Percentiles rank a stretch among this genome's conserved stretches.
Evolutionary conservation across 2,888 invertebrate genomes (phyloP).

Genomic region (Clusia tigrina): DNA sequence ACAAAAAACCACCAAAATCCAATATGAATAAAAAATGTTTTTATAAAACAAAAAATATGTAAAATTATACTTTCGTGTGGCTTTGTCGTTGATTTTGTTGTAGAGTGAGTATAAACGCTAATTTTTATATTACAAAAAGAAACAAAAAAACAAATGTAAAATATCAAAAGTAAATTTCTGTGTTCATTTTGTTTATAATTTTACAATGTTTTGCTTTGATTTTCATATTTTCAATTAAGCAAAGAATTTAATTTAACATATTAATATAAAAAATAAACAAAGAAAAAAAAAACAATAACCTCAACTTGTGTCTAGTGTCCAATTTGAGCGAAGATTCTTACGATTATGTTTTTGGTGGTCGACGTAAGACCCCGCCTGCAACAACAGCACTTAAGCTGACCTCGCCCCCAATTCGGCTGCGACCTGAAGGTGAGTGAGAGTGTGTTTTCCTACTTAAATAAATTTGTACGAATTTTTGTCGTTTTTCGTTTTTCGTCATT

Average conservation of each 20-base stretch:
- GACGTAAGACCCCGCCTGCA: slow-evolving; percentile 64
- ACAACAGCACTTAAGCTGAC: slow-evolving; percentile 65
- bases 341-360: slow-evolving; percentile 67
- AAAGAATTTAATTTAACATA: no score
- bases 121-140: slow-evolving; percentile 20
- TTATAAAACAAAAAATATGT: slow-evolving; percentile 32
- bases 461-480: no score
- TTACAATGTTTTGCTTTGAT: slow-evolving; percentile 9
- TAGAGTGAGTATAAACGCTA: slow-evolving; percentile 56
- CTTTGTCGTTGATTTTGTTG: slow-evolving; percentile 57
- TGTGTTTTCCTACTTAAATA: no score
- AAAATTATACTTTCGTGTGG: slow-evolving; percentile 48
- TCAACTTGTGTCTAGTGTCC: slow-evolving; percentile 65
- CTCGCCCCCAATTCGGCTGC: slow-evolving; percentile 65
- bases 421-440: slow-evolving; percentile 64
- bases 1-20: slow-evolving; percentile 25
- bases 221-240: slow-evolving; percentile 23
- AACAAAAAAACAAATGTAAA: slow-evolving; percentile 21
- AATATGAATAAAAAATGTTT: slow-evolving; percentile 23
- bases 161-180: slow-evolving; percentile 16
- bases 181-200: slow-evolving; percentile 18
- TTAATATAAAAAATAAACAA: no score
- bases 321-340: slow-evolving; percentile 66
- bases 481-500: no score
- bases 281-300: no score